phyloP scores from a whole-genome alignment of 2,888 invertebrate species.

The Rhorus exstirpatorius region DNA sequence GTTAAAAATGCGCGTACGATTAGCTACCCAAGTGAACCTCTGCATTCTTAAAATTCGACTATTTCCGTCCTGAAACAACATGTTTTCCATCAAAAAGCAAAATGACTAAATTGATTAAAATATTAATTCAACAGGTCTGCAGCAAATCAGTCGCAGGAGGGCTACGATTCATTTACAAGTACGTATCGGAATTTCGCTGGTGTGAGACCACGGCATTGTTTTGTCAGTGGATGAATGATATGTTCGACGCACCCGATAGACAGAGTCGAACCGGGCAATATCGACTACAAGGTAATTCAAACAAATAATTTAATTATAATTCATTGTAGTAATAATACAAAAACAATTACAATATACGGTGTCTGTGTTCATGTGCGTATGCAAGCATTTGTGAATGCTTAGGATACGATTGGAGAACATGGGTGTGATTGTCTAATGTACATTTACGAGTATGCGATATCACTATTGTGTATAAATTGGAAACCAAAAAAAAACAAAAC shows the following conservation, averaged over 20 bases:
- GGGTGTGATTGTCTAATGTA: background rate
- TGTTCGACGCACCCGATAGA: constrained; percentile 43
- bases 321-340: no score
- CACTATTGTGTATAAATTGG: no score
- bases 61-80: background rate
- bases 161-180: constrained; percentile 16
- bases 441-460: no score
- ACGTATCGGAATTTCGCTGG: constrained; percentile 14
- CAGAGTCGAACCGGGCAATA: constrained; percentile 34
- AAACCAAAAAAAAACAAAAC: no score
- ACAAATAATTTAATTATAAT: no score
- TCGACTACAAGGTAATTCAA: constrained; percentile 27
- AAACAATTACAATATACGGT: no score
- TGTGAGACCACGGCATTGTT: constrained; percentile 10
- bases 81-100: background rate
- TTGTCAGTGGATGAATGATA: constrained; percentile 41
- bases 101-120: no score
- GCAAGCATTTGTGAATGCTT: constrained; percentile 28
- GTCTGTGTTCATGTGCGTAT: constrained; percentile 14
- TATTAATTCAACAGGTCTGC: constrained; percentile 15
- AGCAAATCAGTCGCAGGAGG: constrained; percentile 56
- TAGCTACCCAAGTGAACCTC: constrained; percentile 22
- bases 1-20: constrained; percentile 37
- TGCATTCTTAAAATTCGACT: background rate
- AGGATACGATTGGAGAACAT: background rate